phyloP scores from a whole-genome alignment of 2,797 vertebrate species.

The Rhinoraja longicauda region DNA sequence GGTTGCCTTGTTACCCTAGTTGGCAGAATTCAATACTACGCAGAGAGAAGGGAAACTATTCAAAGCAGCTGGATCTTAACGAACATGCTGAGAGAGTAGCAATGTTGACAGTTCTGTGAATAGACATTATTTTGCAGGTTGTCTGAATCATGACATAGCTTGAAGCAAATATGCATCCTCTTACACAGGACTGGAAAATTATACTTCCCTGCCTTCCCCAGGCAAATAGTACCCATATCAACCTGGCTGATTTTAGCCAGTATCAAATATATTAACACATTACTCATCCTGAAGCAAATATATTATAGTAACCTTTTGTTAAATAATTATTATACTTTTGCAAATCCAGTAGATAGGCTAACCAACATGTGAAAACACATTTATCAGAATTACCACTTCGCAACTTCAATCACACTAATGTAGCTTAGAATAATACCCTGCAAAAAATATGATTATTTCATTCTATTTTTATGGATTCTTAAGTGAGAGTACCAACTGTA shows the following conservation, averaged over 20 bases:
- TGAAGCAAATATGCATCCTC: background rate
- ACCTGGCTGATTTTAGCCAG: background rate
- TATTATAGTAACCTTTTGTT: background rate
- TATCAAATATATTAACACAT: background rate
- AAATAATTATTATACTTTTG: background rate
- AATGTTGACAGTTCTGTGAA: background rate
- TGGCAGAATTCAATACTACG: background rate
- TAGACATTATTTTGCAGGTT: background rate
- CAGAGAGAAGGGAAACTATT: background rate
- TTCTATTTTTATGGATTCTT: background rate
- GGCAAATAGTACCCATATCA: background rate
- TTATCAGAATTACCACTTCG: background rate
- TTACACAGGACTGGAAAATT: background rate
- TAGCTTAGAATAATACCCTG: background rate
- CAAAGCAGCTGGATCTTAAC: background rate
- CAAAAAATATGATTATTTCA: background rate
- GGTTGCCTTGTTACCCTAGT: background rate
- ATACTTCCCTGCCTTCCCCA: background rate
- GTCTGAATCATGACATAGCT: background rate
- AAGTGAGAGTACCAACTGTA: background rate
- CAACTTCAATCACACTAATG: background rate
- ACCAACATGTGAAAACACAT: background rate
- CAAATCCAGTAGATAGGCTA: background rate
- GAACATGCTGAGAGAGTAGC: background rate
- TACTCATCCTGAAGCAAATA: background rate